phyloP scores from a whole-genome alignment of 2,113 vertebrate species.

The Carassius auratus region DNA sequence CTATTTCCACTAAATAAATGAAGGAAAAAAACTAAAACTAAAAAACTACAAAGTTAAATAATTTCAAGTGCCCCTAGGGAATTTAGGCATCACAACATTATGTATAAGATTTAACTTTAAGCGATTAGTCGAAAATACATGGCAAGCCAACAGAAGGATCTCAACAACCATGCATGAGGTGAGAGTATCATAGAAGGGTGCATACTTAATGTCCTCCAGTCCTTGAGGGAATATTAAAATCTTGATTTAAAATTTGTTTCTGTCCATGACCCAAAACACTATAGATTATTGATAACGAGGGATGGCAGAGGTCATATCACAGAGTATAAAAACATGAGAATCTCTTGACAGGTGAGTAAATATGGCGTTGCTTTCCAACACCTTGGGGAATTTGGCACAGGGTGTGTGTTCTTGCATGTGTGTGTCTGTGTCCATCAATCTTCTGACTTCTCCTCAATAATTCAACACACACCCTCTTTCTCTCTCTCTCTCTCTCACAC shows the following conservation, averaged over 20 bases:
- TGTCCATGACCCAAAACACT: not conserved
- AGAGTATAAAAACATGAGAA: not conserved
- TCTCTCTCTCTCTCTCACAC: not conserved
- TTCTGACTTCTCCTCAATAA: constrained; percentile 41
- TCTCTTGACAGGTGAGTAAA: constrained; percentile 27
- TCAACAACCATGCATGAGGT: not conserved
- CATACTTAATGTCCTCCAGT: not conserved
- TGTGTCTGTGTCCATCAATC: constrained; percentile 5
- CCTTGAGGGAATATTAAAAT: not conserved
- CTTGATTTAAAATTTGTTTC: not conserved
- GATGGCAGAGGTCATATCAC: not conserved
- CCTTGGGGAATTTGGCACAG: constrained; percentile 9
- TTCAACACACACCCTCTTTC: not conserved
- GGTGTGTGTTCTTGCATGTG: constrained; percentile 11
- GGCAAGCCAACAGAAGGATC: not conserved
- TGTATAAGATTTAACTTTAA: too few relatives aligned
- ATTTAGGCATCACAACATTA: too few relatives aligned
- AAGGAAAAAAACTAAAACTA: too few relatives aligned
- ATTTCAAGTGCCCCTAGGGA: too few relatives aligned
- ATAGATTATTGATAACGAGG: not conserved
- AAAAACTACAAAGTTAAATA: too few relatives aligned
- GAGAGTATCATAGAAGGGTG: not conserved
- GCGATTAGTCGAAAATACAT: not conserved
- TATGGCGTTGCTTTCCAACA: not conserved
- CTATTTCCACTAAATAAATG: too few relatives aligned